Conservation (phyloP, 2,888 invertebrate genomes). For the Hemicrepidius hirtus region DNA sequence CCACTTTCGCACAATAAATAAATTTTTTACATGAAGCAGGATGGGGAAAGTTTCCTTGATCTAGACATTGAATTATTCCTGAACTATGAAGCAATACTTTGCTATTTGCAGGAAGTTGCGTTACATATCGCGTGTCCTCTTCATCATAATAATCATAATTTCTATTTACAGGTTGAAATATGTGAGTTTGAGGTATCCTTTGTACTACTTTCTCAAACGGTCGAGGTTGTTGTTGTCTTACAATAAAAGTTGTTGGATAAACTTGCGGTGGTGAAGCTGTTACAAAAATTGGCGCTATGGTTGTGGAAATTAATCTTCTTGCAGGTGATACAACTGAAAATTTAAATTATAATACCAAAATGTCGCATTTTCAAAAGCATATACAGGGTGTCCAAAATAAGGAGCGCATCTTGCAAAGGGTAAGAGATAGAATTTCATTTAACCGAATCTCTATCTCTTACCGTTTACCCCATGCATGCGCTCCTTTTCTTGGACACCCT, state of each 20-base stretch:
- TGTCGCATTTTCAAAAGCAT: too few species aligned
- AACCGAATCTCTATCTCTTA: too few species aligned
- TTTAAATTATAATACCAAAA: too few species aligned
- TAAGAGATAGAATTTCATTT: too few species aligned
- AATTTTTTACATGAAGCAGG: conserved; percentile 93
- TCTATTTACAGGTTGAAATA: conserved; percentile 29
- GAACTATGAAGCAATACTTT: conserved; percentile 80
- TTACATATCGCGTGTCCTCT: conserved; percentile 75
- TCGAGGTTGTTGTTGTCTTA: conserved; percentile 36
- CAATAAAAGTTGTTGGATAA: conserved; percentile 38
- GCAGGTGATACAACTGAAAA: conserved; percentile 26
- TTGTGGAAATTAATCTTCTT: conserved; percentile 18
- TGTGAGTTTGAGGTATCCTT: conserved; percentile 64
- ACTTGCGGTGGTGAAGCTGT: conserved; percentile 17
- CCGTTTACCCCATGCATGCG: too few species aligned
- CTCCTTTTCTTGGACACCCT: too few species aligned
- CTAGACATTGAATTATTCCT: conserved; percentile 88
- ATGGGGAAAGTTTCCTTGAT: conserved; percentile 94
- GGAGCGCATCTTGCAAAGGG: too few species aligned
- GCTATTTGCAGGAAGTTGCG: conserved; percentile 74
- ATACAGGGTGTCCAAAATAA: too few species aligned
- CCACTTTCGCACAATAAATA: conserved; percentile 91
- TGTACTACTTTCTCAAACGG: conserved; percentile 39
- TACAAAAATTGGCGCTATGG: not conserved
- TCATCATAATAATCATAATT: conserved; percentile 83